Percentiles rank a stretch among this genome's conserved stretches.
These are phyloP conservation scores for Athene cunicularia DNA, from an alignment of 2,113 vertebrate genomes.

Conservation along the genomic window DNA sequence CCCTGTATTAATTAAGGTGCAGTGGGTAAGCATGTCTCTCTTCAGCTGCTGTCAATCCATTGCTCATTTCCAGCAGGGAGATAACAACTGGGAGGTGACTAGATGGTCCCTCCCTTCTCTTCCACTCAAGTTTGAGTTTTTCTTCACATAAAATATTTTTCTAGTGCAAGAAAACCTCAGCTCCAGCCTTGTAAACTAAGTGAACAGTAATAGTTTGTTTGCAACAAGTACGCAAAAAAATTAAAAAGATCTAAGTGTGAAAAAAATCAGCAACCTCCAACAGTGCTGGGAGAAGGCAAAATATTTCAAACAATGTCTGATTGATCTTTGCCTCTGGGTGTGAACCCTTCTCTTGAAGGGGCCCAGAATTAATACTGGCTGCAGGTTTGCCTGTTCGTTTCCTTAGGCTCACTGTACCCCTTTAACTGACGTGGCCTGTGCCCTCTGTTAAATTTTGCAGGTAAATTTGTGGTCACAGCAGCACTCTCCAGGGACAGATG, in stretches of 20 bases:
- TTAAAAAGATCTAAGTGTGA: neutral
- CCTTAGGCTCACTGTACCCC: neutral
- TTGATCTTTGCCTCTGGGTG: neutral
- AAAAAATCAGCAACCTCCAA: neutral
- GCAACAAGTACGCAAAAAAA: neutral
- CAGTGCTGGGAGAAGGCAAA: neutral
- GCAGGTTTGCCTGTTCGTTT: neutral
- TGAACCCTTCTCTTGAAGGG: neutral
- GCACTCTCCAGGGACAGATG: neutral
- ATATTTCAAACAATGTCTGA: neutral
- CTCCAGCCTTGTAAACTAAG: neutral
- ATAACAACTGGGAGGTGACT: neutral
- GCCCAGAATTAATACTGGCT: neutral
- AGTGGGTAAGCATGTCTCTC: neutral
- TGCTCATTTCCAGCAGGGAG: neutral
- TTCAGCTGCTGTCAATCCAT: neutral
- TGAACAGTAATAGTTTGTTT: neutral
- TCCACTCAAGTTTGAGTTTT: neutral
- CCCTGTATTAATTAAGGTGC: neutral
- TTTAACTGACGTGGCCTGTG: neutral
- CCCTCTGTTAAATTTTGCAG: neutral
- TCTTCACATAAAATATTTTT: neutral
- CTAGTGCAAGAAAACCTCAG: neutral
- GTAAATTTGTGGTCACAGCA: neutral
- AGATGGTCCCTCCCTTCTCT: neutral